Evolutionary conservation across 2,797 vertebrate genomes (phyloP).

Genomic region (Adelosebastes latens): DNA sequence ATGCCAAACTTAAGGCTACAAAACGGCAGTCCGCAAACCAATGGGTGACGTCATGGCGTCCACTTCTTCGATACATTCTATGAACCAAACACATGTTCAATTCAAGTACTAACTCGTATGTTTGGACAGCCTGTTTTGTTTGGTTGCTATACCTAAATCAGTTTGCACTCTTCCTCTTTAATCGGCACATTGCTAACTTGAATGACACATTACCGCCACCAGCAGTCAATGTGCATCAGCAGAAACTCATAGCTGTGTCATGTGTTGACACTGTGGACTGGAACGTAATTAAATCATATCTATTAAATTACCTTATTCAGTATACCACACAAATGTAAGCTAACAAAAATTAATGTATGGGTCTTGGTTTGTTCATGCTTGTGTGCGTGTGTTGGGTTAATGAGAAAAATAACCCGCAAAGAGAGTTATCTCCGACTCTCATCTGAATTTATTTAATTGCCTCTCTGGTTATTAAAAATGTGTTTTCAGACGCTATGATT

Average conservation of each 20-base stretch:
- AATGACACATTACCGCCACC: background rate
- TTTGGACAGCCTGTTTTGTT: background rate
- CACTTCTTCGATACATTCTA: too few relatives aligned
- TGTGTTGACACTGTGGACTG: background rate
- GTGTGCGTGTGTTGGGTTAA: constrained; percentile 34
- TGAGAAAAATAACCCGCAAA: constrained; percentile 65
- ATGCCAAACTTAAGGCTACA: too few relatives aligned
- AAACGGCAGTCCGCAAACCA: too few relatives aligned
- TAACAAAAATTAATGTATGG: background rate
- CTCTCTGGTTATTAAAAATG: constrained; percentile 74
- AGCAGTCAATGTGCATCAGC: background rate
- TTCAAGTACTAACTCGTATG: background rate
- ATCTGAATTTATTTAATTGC: constrained; percentile 73
- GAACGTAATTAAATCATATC: background rate
- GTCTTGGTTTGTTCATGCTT: constrained; percentile 5
- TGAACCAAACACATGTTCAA: background rate
- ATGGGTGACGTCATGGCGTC: too few relatives aligned
- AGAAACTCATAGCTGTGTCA: background rate
- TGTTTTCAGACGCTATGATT: constrained; percentile 73
- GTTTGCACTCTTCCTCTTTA: background rate
- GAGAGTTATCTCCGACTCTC: constrained; percentile 42
- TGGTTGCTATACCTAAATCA: background rate
- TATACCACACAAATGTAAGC: background rate
- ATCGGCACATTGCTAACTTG: background rate
- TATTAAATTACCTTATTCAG: constrained; percentile 1